Evolutionary conservation across 1,140 invertebrate genomes (phyloP), one percentile per base, ranked within the genome.

Genomic region (Pseudomyrmex gracilis): DNA sequence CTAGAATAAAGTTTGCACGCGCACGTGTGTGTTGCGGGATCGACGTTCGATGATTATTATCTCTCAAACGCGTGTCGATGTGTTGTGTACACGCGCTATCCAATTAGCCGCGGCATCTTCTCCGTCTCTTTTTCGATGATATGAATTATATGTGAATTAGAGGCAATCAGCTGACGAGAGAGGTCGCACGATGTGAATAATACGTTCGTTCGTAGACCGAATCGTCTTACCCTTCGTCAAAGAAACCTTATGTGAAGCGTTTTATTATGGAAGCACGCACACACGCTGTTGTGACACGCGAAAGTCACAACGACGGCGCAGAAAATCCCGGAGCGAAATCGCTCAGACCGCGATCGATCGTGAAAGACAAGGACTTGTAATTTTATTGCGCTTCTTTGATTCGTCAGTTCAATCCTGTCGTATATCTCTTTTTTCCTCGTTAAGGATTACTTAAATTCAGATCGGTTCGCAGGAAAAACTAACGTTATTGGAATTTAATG

Each of bases 121-220:
- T 76, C 15, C 49, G 17, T 58, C 34, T n/a, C 20, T 12, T 20
- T 45, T 73, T 49, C 12, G 15, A 15, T 17, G 45, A 20, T 76
- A 87, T 86, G 74, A 89, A 90, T 91, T 91, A 90, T 89, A 90
- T 85, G 73, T 85, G 85, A 90, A 91, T 91, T 91, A 91, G 85
- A 87, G 87, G 84, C 88, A 91, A 89, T 90, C 88, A 86, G 77
- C 17, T 34, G 34, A 64, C 61, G 71, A 45, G 55, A 22, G 67
- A 10, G 5, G 61, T 53, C 49, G 45, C 20, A 77, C 73, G 70
- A 73, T 78, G 61, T 78, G 61, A 67, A 83, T 51, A 80, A 84
- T 78, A 55, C 49, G 53, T 5, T 45, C 12, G 45, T 34, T 57
- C 13, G 22, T 20, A 58, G 12, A 22, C 20, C 53, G 47, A 73